Evolutionary conservation across 2,797 vertebrate species (phyloP).

Genomic region (Erithacus rubecula): DNA sequence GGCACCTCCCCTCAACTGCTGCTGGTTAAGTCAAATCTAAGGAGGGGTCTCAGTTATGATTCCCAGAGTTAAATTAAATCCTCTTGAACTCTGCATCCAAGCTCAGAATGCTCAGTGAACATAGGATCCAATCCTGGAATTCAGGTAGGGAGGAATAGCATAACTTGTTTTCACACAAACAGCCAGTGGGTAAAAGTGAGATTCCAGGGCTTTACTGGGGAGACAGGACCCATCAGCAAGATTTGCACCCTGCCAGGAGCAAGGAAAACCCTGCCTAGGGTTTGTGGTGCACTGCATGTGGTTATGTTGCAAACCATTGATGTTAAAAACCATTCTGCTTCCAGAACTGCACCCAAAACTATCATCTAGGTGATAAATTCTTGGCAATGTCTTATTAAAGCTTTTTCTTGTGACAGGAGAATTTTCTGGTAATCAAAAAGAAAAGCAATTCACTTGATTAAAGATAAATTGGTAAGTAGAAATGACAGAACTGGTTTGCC

Average conservation of each 20-base stretch:
- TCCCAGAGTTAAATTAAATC: background rate
- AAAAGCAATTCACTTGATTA: conserved; percentile 8
- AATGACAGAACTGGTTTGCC: conserved; percentile 8
- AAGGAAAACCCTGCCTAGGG: background rate
- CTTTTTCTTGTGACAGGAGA: background rate
- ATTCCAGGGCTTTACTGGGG: background rate
- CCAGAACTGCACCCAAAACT: background rate
- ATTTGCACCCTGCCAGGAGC: background rate
- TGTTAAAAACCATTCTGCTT: background rate
- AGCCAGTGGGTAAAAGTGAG: background rate
- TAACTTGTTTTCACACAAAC: background rate
- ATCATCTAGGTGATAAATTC: background rate
- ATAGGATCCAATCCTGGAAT: background rate
- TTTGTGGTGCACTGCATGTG: background rate
- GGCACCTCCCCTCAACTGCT: background rate
- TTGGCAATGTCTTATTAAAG: background rate
- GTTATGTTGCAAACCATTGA: background rate
- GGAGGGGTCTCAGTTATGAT: background rate
- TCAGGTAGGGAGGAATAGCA: background rate
- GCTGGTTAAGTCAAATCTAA: background rate
- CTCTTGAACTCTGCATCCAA: background rate
- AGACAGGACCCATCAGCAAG: background rate
- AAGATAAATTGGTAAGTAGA: background rate
- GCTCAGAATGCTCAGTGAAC: background rate
- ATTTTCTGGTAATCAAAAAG: background rate